Base-by-base conservation (phyloP, 2,888 invertebrate genomes). In the Drosophila mimica region DNA sequence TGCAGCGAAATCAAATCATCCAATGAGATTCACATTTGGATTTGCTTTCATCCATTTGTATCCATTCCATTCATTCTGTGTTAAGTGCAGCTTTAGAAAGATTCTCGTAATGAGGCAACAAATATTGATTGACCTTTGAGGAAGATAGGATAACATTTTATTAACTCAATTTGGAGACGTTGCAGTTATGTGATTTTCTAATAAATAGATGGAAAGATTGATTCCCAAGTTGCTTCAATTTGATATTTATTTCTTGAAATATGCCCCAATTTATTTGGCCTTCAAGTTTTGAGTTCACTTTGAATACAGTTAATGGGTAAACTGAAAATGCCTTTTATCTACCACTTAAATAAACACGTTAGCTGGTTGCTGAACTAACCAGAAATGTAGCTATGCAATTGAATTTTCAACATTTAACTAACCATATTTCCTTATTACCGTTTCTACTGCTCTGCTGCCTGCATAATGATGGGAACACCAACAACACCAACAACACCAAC, bases 391-490 rank as follows among this genome's bases (percentile, higher is more conserved):
- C 72, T 64, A 59, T 74, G 63, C 76, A 77, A 85, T 77, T 73
- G 77, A 76, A 81, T 84, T 89, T 80, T 67, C 83, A 87, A 65
- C 88, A 76, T 87, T 87, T 89, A 90, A 90, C 87, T 90, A 87
- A 87, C 89, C 87, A 90, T 90, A 80, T 90, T 84, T 82, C 74
- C 75, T 78, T 80, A 84, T 90, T 89, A 90, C 77, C 75, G 51
- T 73, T 88, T 66, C 63, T 57, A 38, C 33, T 76, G 20, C 49
- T 40, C 28, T 71, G 53, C 61, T 81, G 40, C 72, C 65, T 64
- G 51, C 60, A 51, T 60, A 74, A 61, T 64, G 74, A 78, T 59
- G 79, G 61, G 36, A 70, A 61, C 48, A 20, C 64, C 59, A 58
- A 67, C 28, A 49, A 25, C 25, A 25, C 25, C 25, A 25, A 25